phyloP scores from a whole-genome alignment of 2,888 invertebrate species.

The Drosophila demipolita region DNA sequence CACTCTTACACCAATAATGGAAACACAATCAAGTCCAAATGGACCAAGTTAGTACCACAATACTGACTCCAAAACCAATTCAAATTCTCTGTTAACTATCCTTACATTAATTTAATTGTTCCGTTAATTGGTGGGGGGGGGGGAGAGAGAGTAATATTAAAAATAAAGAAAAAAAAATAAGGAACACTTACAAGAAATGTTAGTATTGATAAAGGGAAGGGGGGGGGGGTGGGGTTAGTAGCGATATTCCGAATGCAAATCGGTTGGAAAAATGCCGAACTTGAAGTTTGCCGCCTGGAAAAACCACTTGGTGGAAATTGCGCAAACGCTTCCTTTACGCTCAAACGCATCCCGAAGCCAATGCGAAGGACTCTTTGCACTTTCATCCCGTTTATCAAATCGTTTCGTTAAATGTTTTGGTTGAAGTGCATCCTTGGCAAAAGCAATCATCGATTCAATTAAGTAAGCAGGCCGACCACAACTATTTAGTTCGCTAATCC shows the following conservation, averaged over 20 bases:
- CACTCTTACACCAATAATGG: no score
- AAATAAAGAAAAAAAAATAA: background rate
- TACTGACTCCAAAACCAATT: no score
- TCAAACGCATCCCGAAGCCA: slow-evolving; percentile 29
- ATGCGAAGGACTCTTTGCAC: slow-evolving; percentile 2
- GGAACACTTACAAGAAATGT: background rate
- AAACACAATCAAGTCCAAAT: no score
- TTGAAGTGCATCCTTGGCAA: background rate
- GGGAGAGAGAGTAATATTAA: background rate
- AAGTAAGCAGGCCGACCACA: background rate
- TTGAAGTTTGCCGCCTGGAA: slow-evolving; percentile 44
- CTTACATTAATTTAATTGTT: slow-evolving; percentile 1
- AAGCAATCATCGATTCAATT: slow-evolving; percentile 23
- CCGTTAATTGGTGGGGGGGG: slow-evolving; percentile 10
- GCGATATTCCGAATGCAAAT: slow-evolving; percentile 41
- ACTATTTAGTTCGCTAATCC: background rate
- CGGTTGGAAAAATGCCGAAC: slow-evolving; percentile 42
- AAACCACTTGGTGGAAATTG: slow-evolving; percentile 57
- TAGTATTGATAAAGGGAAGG: background rate
- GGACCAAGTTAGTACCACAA: no score
- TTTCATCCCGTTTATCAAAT: background rate
- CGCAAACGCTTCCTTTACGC: slow-evolving; percentile 44
- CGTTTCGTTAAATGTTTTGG: background rate
- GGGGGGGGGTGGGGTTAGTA: background rate
- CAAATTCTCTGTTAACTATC: no score